A percentile compares a stretch with the other conserved stretches of the same genome.
phyloP scores from a whole-genome alignment of 2,888 invertebrate genomes.

The Aspidapion aeneum region DNA sequence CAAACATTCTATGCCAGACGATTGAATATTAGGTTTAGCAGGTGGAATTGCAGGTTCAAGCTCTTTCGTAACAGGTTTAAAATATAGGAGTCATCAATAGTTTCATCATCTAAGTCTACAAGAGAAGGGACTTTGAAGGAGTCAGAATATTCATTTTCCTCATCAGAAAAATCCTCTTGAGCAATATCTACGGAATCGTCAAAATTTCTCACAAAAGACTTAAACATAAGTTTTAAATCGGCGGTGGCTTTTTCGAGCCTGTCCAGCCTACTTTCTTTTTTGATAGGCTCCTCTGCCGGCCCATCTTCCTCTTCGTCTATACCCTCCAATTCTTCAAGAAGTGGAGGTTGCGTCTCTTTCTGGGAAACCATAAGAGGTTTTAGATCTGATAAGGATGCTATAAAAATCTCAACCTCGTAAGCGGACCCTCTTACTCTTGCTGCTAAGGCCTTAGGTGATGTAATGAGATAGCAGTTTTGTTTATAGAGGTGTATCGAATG shows the following conservation, averaged over 20 bases:
- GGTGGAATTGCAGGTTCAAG: constrained; percentile 14
- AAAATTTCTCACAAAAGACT: constrained; percentile 10
- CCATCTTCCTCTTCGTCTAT: background rate
- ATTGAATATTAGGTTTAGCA: constrained; percentile 15
- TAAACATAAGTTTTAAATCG: constrained; percentile 11
- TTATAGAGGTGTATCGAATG: no score
- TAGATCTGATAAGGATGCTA: constrained; percentile 23
- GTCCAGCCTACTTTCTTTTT: constrained; percentile 8
- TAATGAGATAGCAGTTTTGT: constrained; percentile 28
- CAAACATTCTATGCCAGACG: constrained; percentile 14
- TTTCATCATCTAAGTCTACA: background rate
- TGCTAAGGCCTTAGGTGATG: constrained; percentile 23
- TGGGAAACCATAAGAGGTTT: constrained; percentile 23
- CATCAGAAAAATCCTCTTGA: background rate
- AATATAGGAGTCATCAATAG: background rate
- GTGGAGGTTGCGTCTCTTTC: constrained; percentile 18
- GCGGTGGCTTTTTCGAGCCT: constrained; percentile 13
- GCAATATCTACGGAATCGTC: background rate
- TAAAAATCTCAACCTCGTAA: constrained; percentile 21
- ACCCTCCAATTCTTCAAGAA: constrained; percentile 4
- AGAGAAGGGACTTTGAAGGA: background rate
- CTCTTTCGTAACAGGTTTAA: constrained; percentile 10
- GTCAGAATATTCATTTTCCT: background rate
- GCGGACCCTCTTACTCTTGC: constrained; percentile 27
- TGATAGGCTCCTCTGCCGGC: background rate